Evolutionary conservation across 2,797 vertebrate genomes (phyloP).

Genomic region (Dicrostonyx torquatus): DNA sequence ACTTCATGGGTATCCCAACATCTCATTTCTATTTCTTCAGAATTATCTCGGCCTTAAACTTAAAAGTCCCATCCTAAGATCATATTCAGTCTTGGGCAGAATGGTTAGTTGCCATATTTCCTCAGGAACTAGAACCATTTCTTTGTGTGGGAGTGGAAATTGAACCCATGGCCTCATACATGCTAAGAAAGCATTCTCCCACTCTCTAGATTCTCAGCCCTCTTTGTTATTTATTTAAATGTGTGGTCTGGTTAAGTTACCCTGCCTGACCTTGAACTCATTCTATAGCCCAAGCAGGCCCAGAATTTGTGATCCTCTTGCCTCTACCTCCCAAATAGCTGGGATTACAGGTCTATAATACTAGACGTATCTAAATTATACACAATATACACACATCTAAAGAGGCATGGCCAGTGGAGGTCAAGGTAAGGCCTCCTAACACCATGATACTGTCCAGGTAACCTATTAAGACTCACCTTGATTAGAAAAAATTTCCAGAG

Average conservation of each 20-base stretch:
- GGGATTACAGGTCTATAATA: background rate
- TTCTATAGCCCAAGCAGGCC: background rate
- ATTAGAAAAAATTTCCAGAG: background rate
- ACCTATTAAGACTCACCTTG: background rate
- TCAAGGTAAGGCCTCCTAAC: background rate
- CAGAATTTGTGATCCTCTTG: background rate
- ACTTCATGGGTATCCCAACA: background rate
- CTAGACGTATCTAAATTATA: background rate
- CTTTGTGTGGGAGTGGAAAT: background rate
- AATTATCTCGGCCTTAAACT: conserved; percentile 18
- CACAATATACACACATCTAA: background rate
- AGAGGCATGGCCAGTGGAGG: background rate
- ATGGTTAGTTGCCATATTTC: background rate
- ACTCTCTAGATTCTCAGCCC: background rate
- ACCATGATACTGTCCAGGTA: background rate
- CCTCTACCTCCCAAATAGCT: background rate
- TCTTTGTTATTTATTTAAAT: background rate
- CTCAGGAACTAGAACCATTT: background rate
- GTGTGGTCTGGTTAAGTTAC: background rate
- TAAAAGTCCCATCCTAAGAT: background rate
- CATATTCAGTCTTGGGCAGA: background rate
- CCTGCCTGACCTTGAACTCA: background rate
- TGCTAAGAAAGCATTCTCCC: background rate
- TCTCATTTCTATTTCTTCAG: background rate
- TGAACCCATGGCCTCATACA: background rate